Percentiles rank a stretch among this genome's conserved stretches.
phyloP scores from a whole-genome alignment of 2,113 vertebrate species.

The Siphamia tubifer region DNA sequence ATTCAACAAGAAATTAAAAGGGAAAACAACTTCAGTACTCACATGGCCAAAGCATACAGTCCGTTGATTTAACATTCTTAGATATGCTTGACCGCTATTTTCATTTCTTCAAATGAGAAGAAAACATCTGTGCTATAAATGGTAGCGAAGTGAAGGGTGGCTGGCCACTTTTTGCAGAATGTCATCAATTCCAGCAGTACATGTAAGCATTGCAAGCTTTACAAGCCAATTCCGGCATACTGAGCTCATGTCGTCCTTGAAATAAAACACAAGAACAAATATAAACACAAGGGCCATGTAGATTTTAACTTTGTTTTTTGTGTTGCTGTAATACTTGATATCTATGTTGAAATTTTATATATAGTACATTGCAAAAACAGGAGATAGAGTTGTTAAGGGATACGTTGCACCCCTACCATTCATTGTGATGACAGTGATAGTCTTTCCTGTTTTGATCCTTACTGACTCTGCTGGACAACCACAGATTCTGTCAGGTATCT shows the following conservation, averaged over 20 bases:
- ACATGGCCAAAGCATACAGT: constrained; percentile 16
- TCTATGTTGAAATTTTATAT: too few species aligned
- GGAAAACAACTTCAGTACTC: too few species aligned
- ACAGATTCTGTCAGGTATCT: constrained; percentile 1
- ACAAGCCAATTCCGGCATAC: constrained; percentile 1
- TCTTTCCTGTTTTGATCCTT: not conserved
- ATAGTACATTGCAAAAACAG: not conserved
- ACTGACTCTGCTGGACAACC: too few species aligned
- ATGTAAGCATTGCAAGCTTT: not conserved
- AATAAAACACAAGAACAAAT: too few species aligned
- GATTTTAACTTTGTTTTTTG: not conserved
- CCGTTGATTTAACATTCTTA: constrained; percentile 3
- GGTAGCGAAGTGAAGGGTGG: constrained; percentile 1
- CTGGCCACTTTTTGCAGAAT: constrained; percentile 22
- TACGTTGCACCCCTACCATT: constrained; percentile 9
- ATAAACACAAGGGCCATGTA: not conserved
- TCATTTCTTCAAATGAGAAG: constrained; percentile 8
- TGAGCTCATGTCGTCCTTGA: not conserved
- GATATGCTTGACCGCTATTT: not conserved
- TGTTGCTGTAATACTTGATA: not conserved
- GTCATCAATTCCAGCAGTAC: constrained; percentile 12
- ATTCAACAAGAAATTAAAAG: too few species aligned
- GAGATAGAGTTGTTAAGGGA: too few species aligned
- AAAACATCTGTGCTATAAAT: constrained; percentile 7
- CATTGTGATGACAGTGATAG: constrained; percentile 5